Conservation (phyloP, 2,888 invertebrate genomes). For the Lottia gigantea region DNA sequence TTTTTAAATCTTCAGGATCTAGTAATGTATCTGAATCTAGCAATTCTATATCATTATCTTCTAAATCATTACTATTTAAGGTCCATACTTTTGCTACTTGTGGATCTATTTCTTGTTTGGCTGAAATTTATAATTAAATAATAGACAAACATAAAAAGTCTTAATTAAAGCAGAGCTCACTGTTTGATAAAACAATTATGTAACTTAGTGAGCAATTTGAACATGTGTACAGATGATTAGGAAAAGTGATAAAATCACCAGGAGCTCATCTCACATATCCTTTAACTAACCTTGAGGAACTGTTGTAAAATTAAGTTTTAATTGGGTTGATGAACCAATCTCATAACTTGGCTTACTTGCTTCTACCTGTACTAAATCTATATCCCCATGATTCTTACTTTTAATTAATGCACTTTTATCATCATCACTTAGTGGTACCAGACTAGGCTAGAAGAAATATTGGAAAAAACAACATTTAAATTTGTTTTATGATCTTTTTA, state of each 20-base stretch:
- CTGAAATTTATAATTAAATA: neutral
- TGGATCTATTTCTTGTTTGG: slow-evolving; percentile 23
- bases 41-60: slow-evolving; percentile 78
- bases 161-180: no score
- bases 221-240: no score
- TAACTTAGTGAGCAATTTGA: no score
- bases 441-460: slow-evolving; percentile 37
- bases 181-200: no score
- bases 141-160: no score
- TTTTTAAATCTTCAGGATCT: slow-evolving; percentile 88
- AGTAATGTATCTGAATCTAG: slow-evolving; percentile 90
- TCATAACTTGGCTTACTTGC: slow-evolving; percentile 63
- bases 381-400: neutral
- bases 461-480: no score
- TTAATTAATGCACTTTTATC: slow-evolving; percentile 32
- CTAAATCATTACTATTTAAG: slow-evolving; percentile 75
- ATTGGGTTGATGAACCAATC: slow-evolving; percentile 59
- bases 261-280: neutral
- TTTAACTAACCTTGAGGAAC: slow-evolving; percentile 39
- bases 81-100: slow-evolving; percentile 77
- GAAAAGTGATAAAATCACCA: no score
- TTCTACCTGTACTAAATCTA: slow-evolving; percentile 36
- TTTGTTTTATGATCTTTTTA: no score
- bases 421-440: slow-evolving; percentile 41
- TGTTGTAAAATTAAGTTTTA: slow-evolving; percentile 51